Base-by-base conservation (phyloP, 2,113 vertebrate species). In the Indicator indicator region DNA sequence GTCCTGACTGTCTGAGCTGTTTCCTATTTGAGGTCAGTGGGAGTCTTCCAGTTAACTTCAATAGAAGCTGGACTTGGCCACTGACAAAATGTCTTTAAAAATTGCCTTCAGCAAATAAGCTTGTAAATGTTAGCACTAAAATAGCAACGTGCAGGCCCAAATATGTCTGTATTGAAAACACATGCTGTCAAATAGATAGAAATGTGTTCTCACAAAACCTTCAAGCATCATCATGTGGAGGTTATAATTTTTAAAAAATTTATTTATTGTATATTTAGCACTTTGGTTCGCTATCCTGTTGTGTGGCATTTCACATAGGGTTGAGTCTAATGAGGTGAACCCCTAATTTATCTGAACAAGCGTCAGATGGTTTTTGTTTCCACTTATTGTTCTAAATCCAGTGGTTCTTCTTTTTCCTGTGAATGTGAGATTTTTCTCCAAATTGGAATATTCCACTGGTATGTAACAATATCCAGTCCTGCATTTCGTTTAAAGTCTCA, bases 21-120 rank as follows among this genome's bases (percentile, higher is more conserved):
- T 97, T 97, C 93, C 86, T 90, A 55, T 72, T 44, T 94, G 94
- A 95, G 88, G 90, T 81, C 93, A 86, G 33, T 90, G 91, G 58
- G 90, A 93, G 70, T 73, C 79, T 91, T 93, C 83, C 73, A 88
- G 69, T 91, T 86, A 91, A 86, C 77, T 94, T 94, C 94, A 95
- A 4, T 94, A 46, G 83, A 79, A 94, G 30, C 19, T 94, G 93
- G 73, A 94, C 59, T 95, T 93, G 85, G 91, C 72, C 40, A 12
- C 73, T 84, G 76, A 94, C 69, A 96, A 94, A 95, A 67, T 93
- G 86, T 91, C 93, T 97, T 90, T 82, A 79, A 93, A 97, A 95
- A 65, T 70, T 88, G 92, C 90, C 93, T 92, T 95, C 73, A 95
- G 95, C 88, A 93, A 96, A 88, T 81, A 84, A 94, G 65, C 89